A percentile compares a stretch with the other conserved stretches of the same genome.
Conservation (phyloP, 1,140 invertebrate genomes). For the Drosophila nikananu region DNA sequence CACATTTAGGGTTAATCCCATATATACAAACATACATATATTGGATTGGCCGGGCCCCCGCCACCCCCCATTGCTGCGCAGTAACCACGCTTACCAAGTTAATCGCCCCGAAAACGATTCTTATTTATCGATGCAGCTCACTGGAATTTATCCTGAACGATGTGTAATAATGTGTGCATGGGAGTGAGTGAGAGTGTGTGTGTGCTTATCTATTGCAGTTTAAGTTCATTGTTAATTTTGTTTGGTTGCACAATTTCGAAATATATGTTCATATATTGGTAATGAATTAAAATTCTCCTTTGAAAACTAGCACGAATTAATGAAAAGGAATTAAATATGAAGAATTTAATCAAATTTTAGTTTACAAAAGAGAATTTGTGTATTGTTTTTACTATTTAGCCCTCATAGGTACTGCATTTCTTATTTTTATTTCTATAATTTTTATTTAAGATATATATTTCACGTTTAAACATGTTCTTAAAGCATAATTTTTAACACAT, state of each 20-base stretch:
- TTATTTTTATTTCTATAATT: too few relatives aligned
- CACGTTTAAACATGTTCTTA: too few relatives aligned
- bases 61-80: not conserved
- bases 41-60: constrained; percentile 8
- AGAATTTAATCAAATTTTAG: not conserved
- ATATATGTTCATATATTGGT: constrained; percentile 1
- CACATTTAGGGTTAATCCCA: constrained; percentile 80
- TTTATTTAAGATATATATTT: too few relatives aligned
- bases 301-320: not conserved
- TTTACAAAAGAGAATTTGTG: too few relatives aligned
- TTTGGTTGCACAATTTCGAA: not conserved
- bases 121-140: constrained; percentile 54
- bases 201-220: constrained; percentile 19
- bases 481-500: too few relatives aligned
- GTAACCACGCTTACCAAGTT: constrained; percentile 18
- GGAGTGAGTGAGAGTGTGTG: constrained; percentile 2
- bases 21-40: constrained; percentile 49
- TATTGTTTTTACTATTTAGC: not conserved
- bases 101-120: constrained; percentile 51
- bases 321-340: not conserved
- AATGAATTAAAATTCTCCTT: not conserved
- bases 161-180: constrained; percentile 28
- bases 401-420: too few relatives aligned
- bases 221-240: constrained; percentile 14
- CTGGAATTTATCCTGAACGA: constrained; percentile 40